Base-by-base conservation (phyloP, 2,888 invertebrate genomes). In the Catotricha subobsoleta region DNA sequence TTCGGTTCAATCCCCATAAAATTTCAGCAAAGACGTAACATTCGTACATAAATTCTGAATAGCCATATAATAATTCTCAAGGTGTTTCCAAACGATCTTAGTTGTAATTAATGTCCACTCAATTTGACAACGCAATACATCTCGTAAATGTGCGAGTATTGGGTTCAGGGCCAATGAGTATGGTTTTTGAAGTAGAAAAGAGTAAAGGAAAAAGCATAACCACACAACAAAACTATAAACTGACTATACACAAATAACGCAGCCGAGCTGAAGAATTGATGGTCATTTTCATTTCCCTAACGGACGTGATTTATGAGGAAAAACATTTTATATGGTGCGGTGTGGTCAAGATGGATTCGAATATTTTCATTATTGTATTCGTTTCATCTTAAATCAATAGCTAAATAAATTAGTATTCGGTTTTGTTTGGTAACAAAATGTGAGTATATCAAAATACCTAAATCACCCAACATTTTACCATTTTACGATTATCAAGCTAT, bases 91-190 rank as follows among this genome's bases (percentile, higher is more conserved):
- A 41, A 41, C 19, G 36, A 29, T 36, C 41, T 29, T 41, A 36
- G 16, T 41, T 34, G 41, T 41, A 41, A 41, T 41, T 41, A 41
- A 41, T 41, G 41, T 41, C 41, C 41, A 41, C 35, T 41, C 41
- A 16, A 41, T 41, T 41, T 41, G 41, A 41, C 41, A 41, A 34
- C 25, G 35, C 35, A 36, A 40, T 40, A 40, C 31, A 33, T 40
- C 40, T 40, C 31, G 12, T 33, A 16, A 33, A 33, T 33, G 33
- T 10, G 33, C 25, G 25, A 4, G 16, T 25, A 36, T 23, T 36
- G 16, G 21, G n/a, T 13, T 15, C 15, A 6, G 7, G 15, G 13
- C n/a, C 21, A 21, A n/a, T 2, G 13, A 29, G 10, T 10, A 33
- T 33, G 16, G 33, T 33, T 33, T n/a, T n/a, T n/a, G n/a, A n/a